Conservation (phyloP, 2,113 vertebrate genomes). For the Peromyscus maniculatus region DNA sequence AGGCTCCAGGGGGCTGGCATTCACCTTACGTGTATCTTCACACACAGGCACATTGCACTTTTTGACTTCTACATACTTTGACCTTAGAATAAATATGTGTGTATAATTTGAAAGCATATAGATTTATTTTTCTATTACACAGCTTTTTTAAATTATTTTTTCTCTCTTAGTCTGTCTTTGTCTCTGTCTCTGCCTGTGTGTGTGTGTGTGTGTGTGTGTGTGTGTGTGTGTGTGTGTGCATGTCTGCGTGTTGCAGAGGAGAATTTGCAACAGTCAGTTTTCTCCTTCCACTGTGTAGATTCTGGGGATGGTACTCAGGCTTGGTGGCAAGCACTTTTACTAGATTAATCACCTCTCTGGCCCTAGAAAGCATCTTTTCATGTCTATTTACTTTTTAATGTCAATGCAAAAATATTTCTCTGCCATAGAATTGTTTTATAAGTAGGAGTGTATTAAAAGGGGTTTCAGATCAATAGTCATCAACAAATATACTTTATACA, state of each 20-base stretch:
- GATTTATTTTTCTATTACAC: not conserved
- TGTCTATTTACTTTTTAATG: not conserved
- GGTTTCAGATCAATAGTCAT: not conserved
- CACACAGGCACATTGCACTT: not conserved
- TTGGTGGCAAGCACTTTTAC: not conserved
- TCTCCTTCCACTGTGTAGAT: too few relatives aligned
- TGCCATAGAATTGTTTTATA: not conserved
- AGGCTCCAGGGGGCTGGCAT: not conserved
- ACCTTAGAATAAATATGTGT: not conserved
- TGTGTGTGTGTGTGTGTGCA: not conserved
- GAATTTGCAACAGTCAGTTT: not conserved
- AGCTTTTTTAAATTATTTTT: not conserved
- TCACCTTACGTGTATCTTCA: not conserved
- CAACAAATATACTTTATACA: slow-evolving; percentile 33
- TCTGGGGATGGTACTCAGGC: not conserved
- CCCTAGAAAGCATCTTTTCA: slow-evolving; percentile 2
- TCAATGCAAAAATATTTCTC: slow-evolving; percentile 17
- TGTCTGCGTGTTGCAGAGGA: not conserved
- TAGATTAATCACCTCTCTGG: not conserved
- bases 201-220: not conserved
- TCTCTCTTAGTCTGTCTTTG: not conserved
- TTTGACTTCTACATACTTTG: not conserved
- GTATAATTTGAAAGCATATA: not conserved
- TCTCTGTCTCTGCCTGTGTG: not conserved
- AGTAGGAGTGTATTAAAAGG: not conserved